Conservation (phyloP, 37 sponge, comb jelly and placozoan genomes). For the Halichondria panicea region DNA sequence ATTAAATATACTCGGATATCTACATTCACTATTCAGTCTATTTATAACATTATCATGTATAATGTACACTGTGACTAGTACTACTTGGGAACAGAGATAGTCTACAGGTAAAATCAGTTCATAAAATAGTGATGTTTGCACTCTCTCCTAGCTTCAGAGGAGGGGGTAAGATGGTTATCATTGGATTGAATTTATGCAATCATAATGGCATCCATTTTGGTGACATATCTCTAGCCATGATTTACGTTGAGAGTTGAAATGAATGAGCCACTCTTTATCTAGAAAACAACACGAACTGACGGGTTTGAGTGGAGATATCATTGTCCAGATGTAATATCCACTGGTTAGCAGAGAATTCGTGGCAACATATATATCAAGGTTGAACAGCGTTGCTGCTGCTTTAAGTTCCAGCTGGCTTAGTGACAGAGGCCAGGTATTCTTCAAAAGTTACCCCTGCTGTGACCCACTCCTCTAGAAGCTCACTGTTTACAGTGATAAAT, state of each 20-base stretch:
- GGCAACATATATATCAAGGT: neutral
- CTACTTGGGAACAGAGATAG: too few relatives aligned
- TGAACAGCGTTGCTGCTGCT: neutral
- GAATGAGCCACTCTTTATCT: neutral
- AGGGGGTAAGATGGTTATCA: neutral
- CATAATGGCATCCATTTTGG: neutral
- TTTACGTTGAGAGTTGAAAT: neutral
- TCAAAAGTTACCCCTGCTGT: neutral
- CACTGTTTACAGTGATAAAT: neutral
- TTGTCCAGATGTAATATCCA: neutral
- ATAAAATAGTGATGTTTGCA: neutral
- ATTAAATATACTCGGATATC: too few relatives aligned
- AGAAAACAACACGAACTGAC: neutral
- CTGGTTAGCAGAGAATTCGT: neutral
- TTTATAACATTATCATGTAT: too few relatives aligned
- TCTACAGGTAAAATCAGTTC: too few relatives aligned
- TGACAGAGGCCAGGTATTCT: neutral
- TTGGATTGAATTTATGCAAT: neutral
- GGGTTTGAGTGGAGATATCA: neutral
- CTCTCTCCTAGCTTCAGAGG: neutral
- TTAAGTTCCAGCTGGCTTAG: neutral
- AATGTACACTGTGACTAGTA: too few relatives aligned
- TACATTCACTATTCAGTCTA: too few relatives aligned
- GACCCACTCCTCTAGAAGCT: neutral
- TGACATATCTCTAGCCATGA: neutral